A percentile compares a stretch with the other conserved stretches of the same genome.
phyloP scores from a whole-genome alignment of 2,797 vertebrate species.

The Sylvia borin region DNA sequence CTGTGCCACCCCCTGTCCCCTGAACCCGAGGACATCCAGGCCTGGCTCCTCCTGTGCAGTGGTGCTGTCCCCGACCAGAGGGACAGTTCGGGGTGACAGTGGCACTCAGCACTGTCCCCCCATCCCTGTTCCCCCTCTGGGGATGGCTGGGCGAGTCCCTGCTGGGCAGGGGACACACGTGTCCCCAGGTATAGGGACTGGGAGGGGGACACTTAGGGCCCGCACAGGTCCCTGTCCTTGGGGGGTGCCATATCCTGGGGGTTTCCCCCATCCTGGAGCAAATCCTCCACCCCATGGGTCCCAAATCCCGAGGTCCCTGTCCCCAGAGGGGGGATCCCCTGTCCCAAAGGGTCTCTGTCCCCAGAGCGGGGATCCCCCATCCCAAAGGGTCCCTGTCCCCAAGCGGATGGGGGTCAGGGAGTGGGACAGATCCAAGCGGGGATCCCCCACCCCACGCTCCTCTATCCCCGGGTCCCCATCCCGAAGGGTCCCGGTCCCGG shows the following conservation, averaged over 20 bases:
- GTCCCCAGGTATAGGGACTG: not conserved
- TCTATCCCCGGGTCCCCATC: not conserved
- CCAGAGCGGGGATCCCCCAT: too few relatives aligned
- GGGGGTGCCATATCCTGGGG: not conserved
- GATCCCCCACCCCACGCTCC: not conserved
- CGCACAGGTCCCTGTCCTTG: accelerated
- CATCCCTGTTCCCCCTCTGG: not conserved
- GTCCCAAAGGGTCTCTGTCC: not conserved
- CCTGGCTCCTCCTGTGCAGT: not conserved
- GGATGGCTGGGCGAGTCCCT: not conserved
- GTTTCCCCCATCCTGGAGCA: not conserved
- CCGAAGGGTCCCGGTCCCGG: not conserved
- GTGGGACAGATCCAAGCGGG: too few relatives aligned
- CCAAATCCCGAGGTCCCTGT: not conserved
- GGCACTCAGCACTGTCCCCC: not conserved
- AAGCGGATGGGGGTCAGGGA: too few relatives aligned
- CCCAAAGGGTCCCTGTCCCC: not conserved
- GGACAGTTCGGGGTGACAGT: not conserved
- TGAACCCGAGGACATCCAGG: not conserved
- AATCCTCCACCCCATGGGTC: not conserved
- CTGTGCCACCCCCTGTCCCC: not conserved
- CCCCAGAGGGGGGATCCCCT: not conserved
- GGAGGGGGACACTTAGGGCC: not conserved
- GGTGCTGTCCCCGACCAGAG: not conserved
- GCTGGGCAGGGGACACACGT: not conserved